A percentile compares a stretch with the other conserved stretches of the same genome.
Conservation (phyloP, 2,888 invertebrate species). For the Furcula furcula region DNA sequence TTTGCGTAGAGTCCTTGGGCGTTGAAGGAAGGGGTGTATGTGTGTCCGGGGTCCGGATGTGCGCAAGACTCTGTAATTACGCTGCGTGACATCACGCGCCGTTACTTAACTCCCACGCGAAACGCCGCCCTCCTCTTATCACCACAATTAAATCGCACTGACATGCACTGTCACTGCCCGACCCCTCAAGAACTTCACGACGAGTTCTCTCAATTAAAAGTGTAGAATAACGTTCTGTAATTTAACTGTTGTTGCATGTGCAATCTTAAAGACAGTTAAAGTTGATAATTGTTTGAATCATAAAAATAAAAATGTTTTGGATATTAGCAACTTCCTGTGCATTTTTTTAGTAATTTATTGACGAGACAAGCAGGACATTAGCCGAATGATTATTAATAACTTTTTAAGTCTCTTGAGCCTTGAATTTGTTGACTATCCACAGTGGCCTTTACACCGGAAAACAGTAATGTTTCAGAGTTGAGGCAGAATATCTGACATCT, state of each 20-base stretch:
- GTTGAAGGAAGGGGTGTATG: constrained; percentile 29
- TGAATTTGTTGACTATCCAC: too few species aligned
- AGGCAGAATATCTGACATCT: too few species aligned
- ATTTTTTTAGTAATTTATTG: too few species aligned
- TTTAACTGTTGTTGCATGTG: constrained; percentile 11
- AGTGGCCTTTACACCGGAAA: too few species aligned
- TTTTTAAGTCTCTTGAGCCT: too few species aligned
- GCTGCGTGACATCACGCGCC: constrained; percentile 50
- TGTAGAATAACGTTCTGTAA: constrained; percentile 24
- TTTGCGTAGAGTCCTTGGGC: constrained; percentile 3
- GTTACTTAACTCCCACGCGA: constrained; percentile 56
- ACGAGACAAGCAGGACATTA: too few species aligned
- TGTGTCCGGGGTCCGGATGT: constrained; percentile 31
- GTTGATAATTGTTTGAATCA: not conserved
- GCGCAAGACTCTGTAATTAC: constrained; percentile 50
- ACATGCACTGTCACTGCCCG: constrained; percentile 36
- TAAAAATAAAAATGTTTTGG: not conserved
- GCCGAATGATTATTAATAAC: too few species aligned
- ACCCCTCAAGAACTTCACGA: constrained; percentile 29
- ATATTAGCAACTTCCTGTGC: constrained; percentile 3
- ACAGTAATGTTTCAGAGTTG: too few species aligned
- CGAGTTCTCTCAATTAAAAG: constrained; percentile 37
- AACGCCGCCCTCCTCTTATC: constrained; percentile 51
- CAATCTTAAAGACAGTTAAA: not conserved
- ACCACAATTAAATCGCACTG: constrained; percentile 65